Evolutionary conservation across 2,888 invertebrate species (phyloP), one percentile per base, ranked within the genome.

Genomic region (Spisula solida): DNA sequence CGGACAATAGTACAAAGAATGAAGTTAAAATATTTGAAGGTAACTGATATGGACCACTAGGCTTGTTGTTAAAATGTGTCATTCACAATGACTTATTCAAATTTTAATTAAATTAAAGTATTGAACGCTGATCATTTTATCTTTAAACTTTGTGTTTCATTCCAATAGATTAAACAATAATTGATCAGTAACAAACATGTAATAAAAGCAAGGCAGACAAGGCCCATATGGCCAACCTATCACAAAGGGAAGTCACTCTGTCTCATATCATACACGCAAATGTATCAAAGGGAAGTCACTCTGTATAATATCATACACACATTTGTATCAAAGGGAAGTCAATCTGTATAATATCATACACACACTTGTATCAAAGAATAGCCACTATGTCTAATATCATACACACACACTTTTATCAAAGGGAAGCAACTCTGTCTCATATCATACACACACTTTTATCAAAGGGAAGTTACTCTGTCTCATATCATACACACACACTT

Each of bases 71-170:
- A 18, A 75, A 83, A 83, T 75, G 82, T 83, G 83, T 75, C 83
- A 75, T 75, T 83, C 60, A 83, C 25, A n/a, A 51, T 83, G 75
- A 83, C 75, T 51, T 47, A 66, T 66, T 47, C 29, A 60, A 25
- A 25, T 48, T 83, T 48, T 70, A 83, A 83, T 83, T 83, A 83
- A 83, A 48, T 83, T 83, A 56, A 82, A 75, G 18, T 14, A 34
- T 75, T 34, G 18, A 75, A 75, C 34, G 12, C 29, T 8, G 75
- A 75, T 75, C 5, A 75, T 31, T 34, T 75, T 75, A 75, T 75
- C 75, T 75, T 34, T 31, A 20, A 70, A 31, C 75, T 31, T 31
- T 16, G 34, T 6, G 75, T 12, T 34, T 75, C 31, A 31, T 29
- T 75, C 29, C 18, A 18, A 41, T 75, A 34, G 75, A 75, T 75